Percentiles rank a stretch among this genome's conserved stretches.
phyloP scores from a whole-genome alignment of 2,797 vertebrate species.

The Gallirallus australis region DNA sequence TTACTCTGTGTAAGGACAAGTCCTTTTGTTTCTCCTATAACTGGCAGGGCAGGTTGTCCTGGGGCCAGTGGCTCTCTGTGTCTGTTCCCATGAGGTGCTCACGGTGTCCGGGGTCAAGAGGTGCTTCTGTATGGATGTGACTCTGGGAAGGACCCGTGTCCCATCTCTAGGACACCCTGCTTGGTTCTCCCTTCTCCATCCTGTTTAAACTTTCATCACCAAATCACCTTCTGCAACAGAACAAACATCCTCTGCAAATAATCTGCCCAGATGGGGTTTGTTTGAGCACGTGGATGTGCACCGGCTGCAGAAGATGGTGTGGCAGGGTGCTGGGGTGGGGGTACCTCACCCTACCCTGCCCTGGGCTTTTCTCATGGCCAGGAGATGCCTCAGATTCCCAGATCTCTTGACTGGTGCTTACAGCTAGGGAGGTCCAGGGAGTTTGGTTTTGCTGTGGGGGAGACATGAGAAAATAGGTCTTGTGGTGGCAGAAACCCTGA shows the following conservation, averaged over 20 bases:
- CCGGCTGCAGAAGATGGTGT: neutral
- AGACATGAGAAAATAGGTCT: neutral
- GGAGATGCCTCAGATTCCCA: neutral
- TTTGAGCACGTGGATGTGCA: constrained; percentile 26
- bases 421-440: neutral
- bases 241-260: constrained; percentile 10
- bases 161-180: neutral
- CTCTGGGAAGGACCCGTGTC: neutral
- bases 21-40: neutral
- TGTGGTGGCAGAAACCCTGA: neutral
- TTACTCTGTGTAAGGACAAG: neutral
- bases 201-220: constrained; percentile 18
- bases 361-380: accelerated
- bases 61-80: neutral
- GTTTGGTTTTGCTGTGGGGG: neutral
- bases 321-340: neutral
- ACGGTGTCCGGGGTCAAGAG: accelerated
- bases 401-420: neutral
- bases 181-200: neutral
- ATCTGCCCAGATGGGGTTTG: constrained; percentile 43
- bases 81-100: neutral
- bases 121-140: neutral
- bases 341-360: neutral
- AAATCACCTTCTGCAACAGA: neutral
- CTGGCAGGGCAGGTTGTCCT: neutral